Conservation (phyloP, 2,113 vertebrate genomes). For the Thalassoma bifasciatum region DNA sequence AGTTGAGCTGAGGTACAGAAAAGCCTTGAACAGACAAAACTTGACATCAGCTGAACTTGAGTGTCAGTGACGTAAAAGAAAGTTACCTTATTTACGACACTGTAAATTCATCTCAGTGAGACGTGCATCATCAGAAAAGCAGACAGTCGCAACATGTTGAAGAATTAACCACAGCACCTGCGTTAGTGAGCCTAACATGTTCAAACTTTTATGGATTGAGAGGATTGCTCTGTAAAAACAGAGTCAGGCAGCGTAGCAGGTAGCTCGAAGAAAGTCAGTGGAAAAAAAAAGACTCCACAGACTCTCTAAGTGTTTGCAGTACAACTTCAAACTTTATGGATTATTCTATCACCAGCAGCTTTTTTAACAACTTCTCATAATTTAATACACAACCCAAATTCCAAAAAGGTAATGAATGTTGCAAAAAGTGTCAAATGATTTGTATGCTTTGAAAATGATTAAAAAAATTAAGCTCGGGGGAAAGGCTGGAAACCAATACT, state of each 20-base stretch:
- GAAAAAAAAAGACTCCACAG: neutral
- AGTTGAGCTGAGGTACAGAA: neutral
- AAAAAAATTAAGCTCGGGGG: too few relatives aligned
- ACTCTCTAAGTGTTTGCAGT: neutral
- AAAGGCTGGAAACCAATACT: too few relatives aligned
- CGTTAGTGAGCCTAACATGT: neutral
- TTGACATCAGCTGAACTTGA: slow-evolving; percentile 2
- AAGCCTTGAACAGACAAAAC: neutral
- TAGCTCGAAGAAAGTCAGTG: neutral
- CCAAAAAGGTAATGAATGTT: too few relatives aligned
- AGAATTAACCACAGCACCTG: slow-evolving; percentile 3
- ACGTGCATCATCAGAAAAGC: neutral
- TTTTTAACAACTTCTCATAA: too few relatives aligned
- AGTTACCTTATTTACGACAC: neutral
- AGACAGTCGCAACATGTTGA: neutral
- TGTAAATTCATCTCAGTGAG: neutral
- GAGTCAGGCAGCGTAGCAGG: slow-evolving; percentile 3
- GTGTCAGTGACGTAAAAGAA: slow-evolving; percentile 22
- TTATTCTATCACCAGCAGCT: too few relatives aligned
- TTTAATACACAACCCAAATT: too few relatives aligned
- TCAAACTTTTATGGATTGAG: slow-evolving; percentile 33
- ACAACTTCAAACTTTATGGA: too few relatives aligned
- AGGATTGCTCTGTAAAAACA: neutral
- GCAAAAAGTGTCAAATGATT: too few relatives aligned
- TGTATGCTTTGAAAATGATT: too few relatives aligned